These are phyloP conservation scores for Apteryx mantelli DNA, from an alignment of 2,113 vertebrate species.

Conservation along the genomic window DNA sequence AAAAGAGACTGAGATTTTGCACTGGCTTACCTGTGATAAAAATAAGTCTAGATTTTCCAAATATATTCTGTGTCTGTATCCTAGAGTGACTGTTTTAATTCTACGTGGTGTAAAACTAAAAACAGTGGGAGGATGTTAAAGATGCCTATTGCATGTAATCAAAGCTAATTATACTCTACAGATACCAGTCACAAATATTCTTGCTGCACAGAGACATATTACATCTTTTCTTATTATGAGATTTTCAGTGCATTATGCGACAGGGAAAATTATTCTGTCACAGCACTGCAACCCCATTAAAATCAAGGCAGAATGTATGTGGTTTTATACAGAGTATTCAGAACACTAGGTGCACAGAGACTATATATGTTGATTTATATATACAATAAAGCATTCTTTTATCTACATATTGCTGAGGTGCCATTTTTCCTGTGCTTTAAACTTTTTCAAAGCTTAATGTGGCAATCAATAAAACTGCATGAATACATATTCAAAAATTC, in stretches of 20 bases:
- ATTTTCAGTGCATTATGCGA: accelerated
- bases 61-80: background rate
- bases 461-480: background rate
- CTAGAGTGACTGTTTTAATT: background rate
- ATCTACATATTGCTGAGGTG: background rate
- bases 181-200: background rate
- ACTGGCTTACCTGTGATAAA: background rate
- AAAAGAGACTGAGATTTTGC: background rate
- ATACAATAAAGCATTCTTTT: background rate
- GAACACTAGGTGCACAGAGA: background rate
- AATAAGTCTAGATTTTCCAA: background rate
- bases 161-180: background rate
- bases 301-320: background rate
- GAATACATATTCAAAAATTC: background rate
- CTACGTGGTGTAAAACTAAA: background rate
- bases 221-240: background rate
- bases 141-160: background rate
- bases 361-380: background rate
- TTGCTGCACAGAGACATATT: accelerated
- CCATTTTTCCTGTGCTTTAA: background rate
- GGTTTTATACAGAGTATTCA: background rate
- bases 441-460: background rate
- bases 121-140: background rate
- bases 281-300: background rate
- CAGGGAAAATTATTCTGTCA: background rate